Base-by-base conservation (phyloP, 1,140 invertebrate species). In the Euglossa dilemma region DNA sequence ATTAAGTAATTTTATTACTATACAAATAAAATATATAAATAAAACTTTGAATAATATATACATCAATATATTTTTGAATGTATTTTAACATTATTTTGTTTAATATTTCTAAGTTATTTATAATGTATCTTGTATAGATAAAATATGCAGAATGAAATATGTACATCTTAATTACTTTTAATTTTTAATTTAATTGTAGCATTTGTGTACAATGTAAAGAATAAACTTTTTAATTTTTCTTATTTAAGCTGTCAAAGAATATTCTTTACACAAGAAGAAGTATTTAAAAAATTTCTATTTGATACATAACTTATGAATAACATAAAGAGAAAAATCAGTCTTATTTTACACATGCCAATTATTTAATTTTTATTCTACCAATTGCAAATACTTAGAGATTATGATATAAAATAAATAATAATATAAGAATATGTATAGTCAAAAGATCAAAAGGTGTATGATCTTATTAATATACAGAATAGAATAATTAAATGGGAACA, bases 261-360 rank as follows among this genome's bases (percentile, higher is more conserved):
- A 75, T 85, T 57, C 9, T 59, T 18, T 16, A 67, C 20, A 12
- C 25, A 43, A 57, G 80, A 70, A 43, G 20, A 56, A 83, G 36
- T 69, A 86, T 79, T 63, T 78, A n/a, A 79, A 86, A 79, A 74
- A 52, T 83, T 83, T 86, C 71, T 77, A 84, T 56, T 54, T 84
- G 67, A 45, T 83, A 76, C 45, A 50, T 45, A 47, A 77, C 45
- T 85, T 85, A 81, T 78, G 47, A 63, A 28, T 82, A 88, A 87
- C 59, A 87, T 45, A 88, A 61, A 85, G 63, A 88, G 70, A 87
- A 47, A 87, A 88, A 88, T 88, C 87, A 88, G 86, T 87, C 83
- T 88, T 88, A 61, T 79, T 87, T 54, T 45, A 84, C 25, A 72
- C 67, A 66, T 77, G 79, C 80, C 85, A 88, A 88, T 87, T 73